A percentile compares a stretch with the other conserved stretches of the same genome.
phyloP scores from a whole-genome alignment of 1,140 invertebrate species.

The Galleria mellonella region DNA sequence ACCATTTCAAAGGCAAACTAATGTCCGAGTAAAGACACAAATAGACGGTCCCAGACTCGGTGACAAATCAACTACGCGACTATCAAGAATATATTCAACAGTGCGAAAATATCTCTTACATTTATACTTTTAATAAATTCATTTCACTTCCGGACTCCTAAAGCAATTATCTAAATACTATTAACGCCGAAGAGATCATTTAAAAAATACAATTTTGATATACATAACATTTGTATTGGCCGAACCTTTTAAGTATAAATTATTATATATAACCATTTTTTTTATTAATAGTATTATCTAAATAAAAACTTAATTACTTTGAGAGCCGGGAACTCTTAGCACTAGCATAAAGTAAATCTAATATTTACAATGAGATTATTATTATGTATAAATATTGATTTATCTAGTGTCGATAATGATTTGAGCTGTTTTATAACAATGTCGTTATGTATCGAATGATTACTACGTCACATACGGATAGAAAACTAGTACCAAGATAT shows the following conservation, averaged over 20 bases:
- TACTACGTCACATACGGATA: constrained; percentile 23
- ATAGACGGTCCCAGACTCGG: constrained; percentile 8
- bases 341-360: constrained; percentile 48
- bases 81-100: constrained; percentile 59
- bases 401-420: constrained; percentile 66
- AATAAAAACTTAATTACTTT: constrained; percentile 68
- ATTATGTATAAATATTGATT: constrained; percentile 64
- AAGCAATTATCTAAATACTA: constrained; percentile 62
- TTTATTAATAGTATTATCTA: constrained; percentile 54
- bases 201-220: constrained; percentile 70
- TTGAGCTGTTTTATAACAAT: constrained; percentile 58
- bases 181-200: constrained; percentile 66
- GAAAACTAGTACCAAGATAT: constrained; percentile 5
- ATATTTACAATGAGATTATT: constrained; percentile 72
- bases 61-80: constrained; percentile 26
- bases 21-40: too few species aligned
- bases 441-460: constrained; percentile 24
- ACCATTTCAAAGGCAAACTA: too few species aligned
- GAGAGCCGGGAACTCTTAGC: constrained; percentile 68
- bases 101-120: constrained; percentile 71
- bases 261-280: constrained; percentile 40
- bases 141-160: constrained; percentile 68
- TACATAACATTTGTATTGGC: constrained; percentile 63
- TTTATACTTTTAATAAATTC: constrained; percentile 70
- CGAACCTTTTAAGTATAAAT: constrained; percentile 60